These are phyloP conservation scores for Gadopsis bispinosus DNA, from an alignment of 2,797 vertebrate species.

Conservation along the genomic window DNA sequence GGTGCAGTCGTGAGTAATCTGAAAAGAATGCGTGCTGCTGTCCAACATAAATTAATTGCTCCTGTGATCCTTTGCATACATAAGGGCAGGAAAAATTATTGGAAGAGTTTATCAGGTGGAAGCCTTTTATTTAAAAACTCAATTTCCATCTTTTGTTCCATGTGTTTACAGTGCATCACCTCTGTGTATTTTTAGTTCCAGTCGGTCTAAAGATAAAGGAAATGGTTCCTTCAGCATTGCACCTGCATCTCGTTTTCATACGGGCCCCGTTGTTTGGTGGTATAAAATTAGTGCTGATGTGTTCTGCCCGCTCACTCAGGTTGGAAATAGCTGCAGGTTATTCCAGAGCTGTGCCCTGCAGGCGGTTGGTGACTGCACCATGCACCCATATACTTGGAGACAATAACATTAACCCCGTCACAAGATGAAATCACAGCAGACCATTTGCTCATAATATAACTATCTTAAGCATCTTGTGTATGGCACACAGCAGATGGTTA, in stretches of 20 bases:
- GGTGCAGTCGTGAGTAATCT: slow-evolving; percentile 37
- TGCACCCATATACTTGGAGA: slow-evolving; percentile 26
- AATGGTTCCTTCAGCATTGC: slow-evolving; percentile 9
- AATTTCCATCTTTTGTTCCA: slow-evolving; percentile 29
- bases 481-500: background rate
- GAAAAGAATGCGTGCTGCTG: slow-evolving; percentile 57
- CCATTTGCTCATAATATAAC: background rate
- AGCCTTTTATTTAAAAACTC: slow-evolving; percentile 2
- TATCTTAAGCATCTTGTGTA: slow-evolving; percentile 9
- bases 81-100: slow-evolving; percentile 12
- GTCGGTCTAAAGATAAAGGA: background rate
- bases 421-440: slow-evolving; percentile 8
- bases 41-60: slow-evolving; percentile 52
- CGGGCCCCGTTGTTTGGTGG: slow-evolving; percentile 26
- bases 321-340: slow-evolving; percentile 76
- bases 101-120: slow-evolving; percentile 34
- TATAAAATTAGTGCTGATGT: slow-evolving; percentile 67
- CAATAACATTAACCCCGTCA: slow-evolving; percentile 12
- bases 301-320: slow-evolving; percentile 58
- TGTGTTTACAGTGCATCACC: slow-evolving; percentile 39
- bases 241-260: slow-evolving; percentile 15
- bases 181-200: slow-evolving; percentile 38
- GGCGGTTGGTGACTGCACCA: slow-evolving; percentile 37
- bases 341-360: slow-evolving; percentile 65
- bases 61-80: slow-evolving; percentile 22